phyloP scores from a whole-genome alignment of 2,888 invertebrate genomes.

The Leptarthrus brevirostris region DNA sequence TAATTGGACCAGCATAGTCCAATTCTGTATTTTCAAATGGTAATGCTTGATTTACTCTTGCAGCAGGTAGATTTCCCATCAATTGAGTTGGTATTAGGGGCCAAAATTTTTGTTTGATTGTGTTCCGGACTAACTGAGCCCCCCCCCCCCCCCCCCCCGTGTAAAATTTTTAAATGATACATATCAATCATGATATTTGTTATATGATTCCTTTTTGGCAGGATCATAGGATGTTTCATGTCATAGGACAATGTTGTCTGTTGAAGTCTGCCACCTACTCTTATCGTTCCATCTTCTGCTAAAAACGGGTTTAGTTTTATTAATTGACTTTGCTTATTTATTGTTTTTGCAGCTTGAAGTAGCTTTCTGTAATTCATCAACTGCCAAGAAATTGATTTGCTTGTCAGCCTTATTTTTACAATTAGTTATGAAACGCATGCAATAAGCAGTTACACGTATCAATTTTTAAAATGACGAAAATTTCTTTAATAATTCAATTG shows the following conservation, averaged over 20 bases:
- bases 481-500: too few relatives aligned
- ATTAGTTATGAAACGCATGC: too few relatives aligned
- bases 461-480: background rate
- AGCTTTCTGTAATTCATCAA: too few relatives aligned
- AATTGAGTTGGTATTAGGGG: background rate
- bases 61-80: slow-evolving; percentile 55
- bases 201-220: background rate
- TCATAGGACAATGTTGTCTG: background rate
- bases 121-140: slow-evolving; percentile 51
- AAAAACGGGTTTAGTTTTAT: background rate
- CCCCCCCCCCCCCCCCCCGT: too few relatives aligned
- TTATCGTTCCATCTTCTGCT: background rate
- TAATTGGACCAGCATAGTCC: slow-evolving; percentile 55
- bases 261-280: slow-evolving; percentile 3
- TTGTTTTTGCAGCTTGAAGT: background rate
- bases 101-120: slow-evolving; percentile 54
- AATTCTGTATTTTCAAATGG: too few relatives aligned
- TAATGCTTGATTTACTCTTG: too few relatives aligned
- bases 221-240: slow-evolving; percentile 7
- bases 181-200: background rate
- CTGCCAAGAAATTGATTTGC: too few relatives aligned
- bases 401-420: too few relatives aligned
- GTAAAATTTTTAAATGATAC: slow-evolving; percentile 50
- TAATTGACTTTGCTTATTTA: background rate
- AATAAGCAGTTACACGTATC: too few relatives aligned